Evolutionary conservation across 2,888 invertebrate genomes (phyloP).

Genomic region (Hololepta plana): DNA sequence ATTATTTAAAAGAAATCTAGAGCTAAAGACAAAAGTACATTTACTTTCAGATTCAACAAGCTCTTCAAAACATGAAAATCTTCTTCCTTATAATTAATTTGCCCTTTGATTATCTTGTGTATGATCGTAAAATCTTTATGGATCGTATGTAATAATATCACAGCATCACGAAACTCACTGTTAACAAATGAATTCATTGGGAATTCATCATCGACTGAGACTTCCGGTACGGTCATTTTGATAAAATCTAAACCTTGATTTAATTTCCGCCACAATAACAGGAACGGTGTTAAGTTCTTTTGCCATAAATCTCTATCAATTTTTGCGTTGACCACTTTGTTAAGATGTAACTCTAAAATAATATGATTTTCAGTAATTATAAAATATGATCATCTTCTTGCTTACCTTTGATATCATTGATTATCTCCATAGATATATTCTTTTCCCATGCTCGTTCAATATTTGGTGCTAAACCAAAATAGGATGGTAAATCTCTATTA

Average conservation of each 20-base stretch:
- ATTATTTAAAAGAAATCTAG: conserved; percentile 1
- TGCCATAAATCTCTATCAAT: conserved; percentile 30
- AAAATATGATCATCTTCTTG: conserved; percentile 6
- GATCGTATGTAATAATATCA: conserved; percentile 39
- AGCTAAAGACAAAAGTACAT: conserved; percentile 3
- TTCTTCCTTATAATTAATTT: conserved; percentile 27
- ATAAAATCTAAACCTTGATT: conserved; percentile 34
- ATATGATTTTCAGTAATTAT: conserved; percentile 1
- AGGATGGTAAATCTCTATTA: conserved; percentile 52
- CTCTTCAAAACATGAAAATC: conserved; percentile 19
- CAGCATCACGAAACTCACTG: conserved; percentile 40
- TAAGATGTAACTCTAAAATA: conserved; percentile 12
- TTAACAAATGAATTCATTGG: conserved; percentile 41
- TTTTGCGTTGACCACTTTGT: conserved; percentile 9
- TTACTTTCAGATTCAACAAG: conserved; percentile 35
- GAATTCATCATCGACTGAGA: conserved; percentile 14
- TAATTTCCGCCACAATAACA: conserved; percentile 69
- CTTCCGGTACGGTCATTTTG: conserved; percentile 13
- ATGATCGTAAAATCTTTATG: conserved; percentile 39
- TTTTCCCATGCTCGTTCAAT: conserved; percentile 73
- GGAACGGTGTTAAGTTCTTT: conserved; percentile 45
- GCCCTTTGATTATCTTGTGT: conserved; percentile 40
- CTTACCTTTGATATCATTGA: conserved; percentile 40
- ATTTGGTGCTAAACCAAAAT: conserved; percentile 74
- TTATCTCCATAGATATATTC: conserved; percentile 39